phyloP scores from a whole-genome alignment of 1,140 invertebrate genomes.

The Papilio polytes region DNA sequence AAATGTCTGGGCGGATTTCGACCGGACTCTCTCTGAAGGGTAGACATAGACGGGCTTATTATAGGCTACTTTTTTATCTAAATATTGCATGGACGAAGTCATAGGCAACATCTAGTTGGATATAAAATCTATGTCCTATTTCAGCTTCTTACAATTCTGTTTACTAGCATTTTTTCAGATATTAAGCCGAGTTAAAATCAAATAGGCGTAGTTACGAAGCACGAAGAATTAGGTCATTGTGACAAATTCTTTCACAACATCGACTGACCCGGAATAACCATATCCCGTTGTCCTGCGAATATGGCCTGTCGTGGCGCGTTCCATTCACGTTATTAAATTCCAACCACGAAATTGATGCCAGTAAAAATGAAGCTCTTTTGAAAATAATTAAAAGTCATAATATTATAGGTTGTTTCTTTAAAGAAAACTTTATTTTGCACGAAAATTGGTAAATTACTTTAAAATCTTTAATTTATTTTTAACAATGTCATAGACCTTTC shows the following conservation, averaged over 20 bases:
- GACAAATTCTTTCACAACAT: conserved; percentile 15
- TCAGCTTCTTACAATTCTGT: no score
- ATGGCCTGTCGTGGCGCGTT: background rate
- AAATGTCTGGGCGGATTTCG: no score
- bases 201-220: background rate
- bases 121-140: no score
- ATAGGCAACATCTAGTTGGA: no score
- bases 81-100: no score
- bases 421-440: background rate
- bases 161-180: no score
- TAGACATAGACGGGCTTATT: no score
- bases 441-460: background rate
- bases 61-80: no score
- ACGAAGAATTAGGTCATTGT: background rate
- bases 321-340: background rate
- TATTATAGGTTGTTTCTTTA: background rate
- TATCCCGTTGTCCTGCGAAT: conserved; percentile 18
- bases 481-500: no score
- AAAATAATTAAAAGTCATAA: background rate
- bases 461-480: no score
- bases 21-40: no score
- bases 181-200: no score
- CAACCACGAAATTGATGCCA: background rate
- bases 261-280: background rate
- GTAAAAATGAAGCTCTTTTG: background rate